These are phyloP conservation scores for Phrynosoma platyrhinos DNA, from an alignment of 2,113 vertebrate genomes.

Conservation along the genomic window DNA sequence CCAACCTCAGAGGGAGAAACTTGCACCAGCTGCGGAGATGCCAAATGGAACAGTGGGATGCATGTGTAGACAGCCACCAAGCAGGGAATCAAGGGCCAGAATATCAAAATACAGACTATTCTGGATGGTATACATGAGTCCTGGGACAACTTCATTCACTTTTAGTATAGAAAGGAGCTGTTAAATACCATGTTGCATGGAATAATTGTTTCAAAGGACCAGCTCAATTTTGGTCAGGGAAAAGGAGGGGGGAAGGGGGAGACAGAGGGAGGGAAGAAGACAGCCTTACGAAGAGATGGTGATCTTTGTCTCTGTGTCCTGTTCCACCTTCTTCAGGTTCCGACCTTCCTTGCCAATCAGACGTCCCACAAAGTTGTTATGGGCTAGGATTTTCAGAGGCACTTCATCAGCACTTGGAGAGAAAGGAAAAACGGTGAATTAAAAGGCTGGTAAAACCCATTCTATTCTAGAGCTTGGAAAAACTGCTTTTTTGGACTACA, in stretches of 20 bases:
- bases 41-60: too few species aligned
- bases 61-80: too few species aligned
- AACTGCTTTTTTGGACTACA: too few species aligned
- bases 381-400: slow-evolving; percentile 94
- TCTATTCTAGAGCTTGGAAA: too few species aligned
- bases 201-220: not conserved
- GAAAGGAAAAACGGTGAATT: not conserved
- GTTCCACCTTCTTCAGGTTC: slow-evolving; percentile 96
- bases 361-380: slow-evolving; percentile 96
- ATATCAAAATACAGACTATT: too few species aligned
- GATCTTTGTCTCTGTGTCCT: slow-evolving; percentile 96
- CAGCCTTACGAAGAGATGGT: slow-evolving; percentile 93
- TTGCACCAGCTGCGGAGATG: too few species aligned
- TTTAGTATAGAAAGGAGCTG: too few species aligned
- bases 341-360: slow-evolving; percentile 95
- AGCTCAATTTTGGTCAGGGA: too few species aligned
- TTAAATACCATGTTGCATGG: not conserved
- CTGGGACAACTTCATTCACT: not conserved
- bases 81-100: too few species aligned
- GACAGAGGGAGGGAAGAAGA: not conserved
- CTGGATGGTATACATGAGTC: too few species aligned
- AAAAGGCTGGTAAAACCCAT: not conserved
- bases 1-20: too few species aligned
- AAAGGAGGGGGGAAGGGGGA: not conserved
- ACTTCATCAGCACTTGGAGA: slow-evolving; percentile 89